These are phyloP conservation scores for Meloidogyne chitwoodi DNA, from an alignment of 1,140 invertebrate species.

Conservation along the genomic window DNA sequence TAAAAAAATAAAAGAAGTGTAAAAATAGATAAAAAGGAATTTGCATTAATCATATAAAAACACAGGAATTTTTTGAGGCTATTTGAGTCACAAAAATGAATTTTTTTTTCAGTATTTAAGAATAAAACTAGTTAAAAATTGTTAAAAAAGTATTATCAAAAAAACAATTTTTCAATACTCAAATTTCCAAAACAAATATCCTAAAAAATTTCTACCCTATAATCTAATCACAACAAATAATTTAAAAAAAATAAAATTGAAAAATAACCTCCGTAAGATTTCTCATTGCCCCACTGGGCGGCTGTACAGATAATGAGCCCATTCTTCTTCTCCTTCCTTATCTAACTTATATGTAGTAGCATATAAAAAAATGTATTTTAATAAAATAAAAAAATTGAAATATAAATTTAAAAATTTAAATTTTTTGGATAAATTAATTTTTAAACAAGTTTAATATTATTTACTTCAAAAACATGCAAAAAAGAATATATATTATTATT, in stretches of 20 bases:
- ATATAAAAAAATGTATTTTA: background rate
- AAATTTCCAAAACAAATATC: no score
- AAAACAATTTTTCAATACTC: no score
- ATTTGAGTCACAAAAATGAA: background rate
- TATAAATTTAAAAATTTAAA: background rate
- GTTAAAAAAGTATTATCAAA: no score
- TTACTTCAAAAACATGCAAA: slow-evolving; percentile 14
- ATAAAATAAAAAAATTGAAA: background rate
- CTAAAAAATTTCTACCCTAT: no score
- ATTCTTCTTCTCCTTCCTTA: slow-evolving; percentile 1
- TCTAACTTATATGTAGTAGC: background rate
- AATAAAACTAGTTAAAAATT: no score
- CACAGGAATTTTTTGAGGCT: background rate
- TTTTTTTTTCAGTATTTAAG: no score
- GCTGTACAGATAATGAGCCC: slow-evolving; percentile 39
- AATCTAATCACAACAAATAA: background rate
- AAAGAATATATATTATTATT: background rate
- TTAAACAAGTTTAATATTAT: background rate
- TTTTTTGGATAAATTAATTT: background rate
- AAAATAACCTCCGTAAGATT: slow-evolving; percentile 37
- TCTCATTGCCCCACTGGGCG: slow-evolving; percentile 32
- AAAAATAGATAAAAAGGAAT: background rate
- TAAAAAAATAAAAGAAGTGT: background rate
- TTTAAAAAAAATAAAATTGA: background rate
- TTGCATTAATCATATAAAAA: background rate